Evolutionary conservation across 2,113 vertebrate species (phyloP).

Genomic region (Nanorana parkeri): DNA sequence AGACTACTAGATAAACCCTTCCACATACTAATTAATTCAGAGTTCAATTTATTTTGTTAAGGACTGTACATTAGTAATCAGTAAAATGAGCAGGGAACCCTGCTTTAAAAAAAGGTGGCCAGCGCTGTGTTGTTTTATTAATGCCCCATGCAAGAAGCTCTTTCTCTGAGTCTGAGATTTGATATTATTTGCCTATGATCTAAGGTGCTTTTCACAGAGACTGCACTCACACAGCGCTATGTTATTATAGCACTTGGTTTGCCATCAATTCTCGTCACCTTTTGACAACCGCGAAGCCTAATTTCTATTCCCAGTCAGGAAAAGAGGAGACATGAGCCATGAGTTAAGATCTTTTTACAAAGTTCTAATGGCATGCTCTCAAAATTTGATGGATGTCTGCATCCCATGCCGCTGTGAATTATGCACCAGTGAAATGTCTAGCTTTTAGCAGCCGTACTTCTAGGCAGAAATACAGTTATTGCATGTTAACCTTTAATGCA

Average conservation of each 20-base stretch:
- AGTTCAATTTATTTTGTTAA: conserved; percentile 32
- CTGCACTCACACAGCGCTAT: conserved; percentile 20
- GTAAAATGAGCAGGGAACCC: not conserved
- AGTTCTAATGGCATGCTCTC: not conserved
- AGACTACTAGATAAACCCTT: conserved; percentile 27
- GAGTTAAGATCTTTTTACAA: conserved; percentile 1
- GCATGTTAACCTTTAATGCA: too few relatives aligned
- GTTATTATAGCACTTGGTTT: conserved; percentile 40
- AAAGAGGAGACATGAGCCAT: conserved; percentile 16
- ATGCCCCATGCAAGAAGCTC: not conserved
- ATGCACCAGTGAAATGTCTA: not conserved
- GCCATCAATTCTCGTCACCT: conserved; percentile 44
- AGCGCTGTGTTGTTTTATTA: conserved; percentile 35
- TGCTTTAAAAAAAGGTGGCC: not conserved
- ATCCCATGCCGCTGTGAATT: not conserved
- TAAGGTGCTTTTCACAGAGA: conserved; percentile 44
- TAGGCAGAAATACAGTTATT: too few relatives aligned
- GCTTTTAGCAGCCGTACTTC: not conserved
- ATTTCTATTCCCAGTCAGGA: conserved; percentile 21
- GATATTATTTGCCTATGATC: conserved; percentile 32
- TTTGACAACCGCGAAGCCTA: conserved; percentile 29
- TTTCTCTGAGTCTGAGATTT: conserved; percentile 37
- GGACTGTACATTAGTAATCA: conserved; percentile 15
- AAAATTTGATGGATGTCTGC: not conserved
- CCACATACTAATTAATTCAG: conserved; percentile 36